Evolutionary conservation across 2,797 vertebrate species (phyloP).

Genomic region (Parotocinclus haroldoi): DNA sequence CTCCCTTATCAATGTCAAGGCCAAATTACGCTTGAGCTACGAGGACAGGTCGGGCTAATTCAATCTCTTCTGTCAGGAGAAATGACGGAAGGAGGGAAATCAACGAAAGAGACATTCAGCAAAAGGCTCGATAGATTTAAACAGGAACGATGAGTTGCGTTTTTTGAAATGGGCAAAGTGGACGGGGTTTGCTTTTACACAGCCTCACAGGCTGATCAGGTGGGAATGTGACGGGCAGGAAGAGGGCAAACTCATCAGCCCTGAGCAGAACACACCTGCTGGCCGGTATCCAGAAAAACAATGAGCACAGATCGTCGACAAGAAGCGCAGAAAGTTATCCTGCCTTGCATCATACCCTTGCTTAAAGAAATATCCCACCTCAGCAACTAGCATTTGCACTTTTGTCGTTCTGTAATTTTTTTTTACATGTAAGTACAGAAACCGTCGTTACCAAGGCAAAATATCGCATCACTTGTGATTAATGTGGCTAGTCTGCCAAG

Average conservation of each 20-base stretch:
- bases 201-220: slow-evolving; percentile 21
- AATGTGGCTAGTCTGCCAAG: too few species aligned
- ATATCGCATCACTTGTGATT: too few species aligned
- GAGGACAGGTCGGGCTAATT: slow-evolving; percentile 68
- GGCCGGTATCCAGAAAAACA: too few species aligned
- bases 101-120: slow-evolving; percentile 36
- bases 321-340: too few species aligned
- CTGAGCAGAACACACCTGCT: too few species aligned
- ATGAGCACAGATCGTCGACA: too few species aligned
- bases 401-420: too few species aligned
- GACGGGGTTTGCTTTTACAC: slow-evolving; percentile 46
- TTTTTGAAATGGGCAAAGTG: slow-evolving; percentile 52
- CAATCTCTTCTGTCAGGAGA: slow-evolving; percentile 65
- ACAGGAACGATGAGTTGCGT: slow-evolving; percentile 44
- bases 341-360: too few species aligned
- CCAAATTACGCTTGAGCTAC: slow-evolving; percentile 58
- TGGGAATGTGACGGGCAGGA: slow-evolving; percentile 23
- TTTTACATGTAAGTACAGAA: too few species aligned
- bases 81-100: slow-evolving; percentile 59
- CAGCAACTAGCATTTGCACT: too few species aligned
- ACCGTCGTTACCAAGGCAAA: too few species aligned
- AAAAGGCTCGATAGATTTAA: slow-evolving; percentile 48
- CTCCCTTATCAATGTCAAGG: slow-evolving; percentile 64
- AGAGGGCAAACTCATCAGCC: slow-evolving; percentile 20
- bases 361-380: too few species aligned